phyloP scores from a whole-genome alignment of 2,888 invertebrate genomes.

The Synergus umbraculus region DNA sequence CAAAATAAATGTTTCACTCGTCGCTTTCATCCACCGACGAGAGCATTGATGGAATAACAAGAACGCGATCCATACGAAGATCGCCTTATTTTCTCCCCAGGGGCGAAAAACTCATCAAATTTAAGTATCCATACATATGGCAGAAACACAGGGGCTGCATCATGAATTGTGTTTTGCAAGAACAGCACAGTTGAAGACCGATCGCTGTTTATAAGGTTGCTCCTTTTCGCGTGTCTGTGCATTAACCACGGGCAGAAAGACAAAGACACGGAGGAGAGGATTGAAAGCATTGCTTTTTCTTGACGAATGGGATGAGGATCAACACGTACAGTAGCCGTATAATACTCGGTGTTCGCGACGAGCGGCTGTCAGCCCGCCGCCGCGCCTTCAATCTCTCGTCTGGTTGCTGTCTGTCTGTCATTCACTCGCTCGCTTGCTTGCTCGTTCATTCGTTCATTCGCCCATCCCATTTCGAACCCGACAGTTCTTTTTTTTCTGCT shows the following conservation, averaged over 20 bases:
- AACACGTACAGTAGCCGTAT: constrained; percentile 75
- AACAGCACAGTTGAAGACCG: not conserved
- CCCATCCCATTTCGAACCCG: constrained; percentile 55
- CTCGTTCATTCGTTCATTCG: constrained; percentile 62
- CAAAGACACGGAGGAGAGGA: constrained; percentile 36
- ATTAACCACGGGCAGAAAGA: not conserved
- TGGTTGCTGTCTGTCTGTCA: constrained; percentile 77
- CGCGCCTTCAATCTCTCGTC: constrained; percentile 80
- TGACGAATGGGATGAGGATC: constrained; percentile 72
- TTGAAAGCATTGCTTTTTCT: constrained; percentile 65
- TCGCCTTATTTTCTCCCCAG: not conserved
- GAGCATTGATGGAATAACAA: not conserved
- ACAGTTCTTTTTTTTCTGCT: constrained; percentile 26
- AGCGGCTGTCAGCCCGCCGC: constrained; percentile 78
- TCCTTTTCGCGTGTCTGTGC: not conserved
- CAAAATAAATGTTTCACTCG: not conserved
- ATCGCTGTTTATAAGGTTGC: not conserved
- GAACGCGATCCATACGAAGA: not conserved
- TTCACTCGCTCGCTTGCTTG: constrained; percentile 63
- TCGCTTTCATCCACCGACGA: not conserved
- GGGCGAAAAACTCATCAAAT: constrained; percentile 30
- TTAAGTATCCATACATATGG: constrained; percentile 19
- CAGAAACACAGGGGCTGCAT: not conserved
- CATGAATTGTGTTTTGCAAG: constrained; percentile 29
- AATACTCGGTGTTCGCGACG: constrained; percentile 77